Conservation (phyloP, 2,888 invertebrate species). For the Catocala fraxini region DNA sequence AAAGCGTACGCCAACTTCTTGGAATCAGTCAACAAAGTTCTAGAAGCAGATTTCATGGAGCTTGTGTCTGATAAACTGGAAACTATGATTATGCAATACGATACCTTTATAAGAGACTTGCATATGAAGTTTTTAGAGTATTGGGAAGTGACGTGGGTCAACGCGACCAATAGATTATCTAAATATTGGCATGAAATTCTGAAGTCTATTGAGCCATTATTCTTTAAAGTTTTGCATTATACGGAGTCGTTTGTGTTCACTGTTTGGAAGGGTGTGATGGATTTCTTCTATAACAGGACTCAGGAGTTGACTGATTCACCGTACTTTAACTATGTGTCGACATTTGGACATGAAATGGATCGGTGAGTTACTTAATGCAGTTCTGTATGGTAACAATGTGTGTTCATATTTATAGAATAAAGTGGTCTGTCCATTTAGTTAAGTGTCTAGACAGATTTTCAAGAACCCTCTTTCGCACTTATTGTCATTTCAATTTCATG, state of each 20-base stretch:
- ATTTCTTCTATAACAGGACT: slow-evolving; percentile 93
- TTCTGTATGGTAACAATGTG: too few species aligned
- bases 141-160: slow-evolving; percentile 92
- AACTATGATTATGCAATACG: slow-evolving; percentile 91
- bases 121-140: slow-evolving; percentile 90
- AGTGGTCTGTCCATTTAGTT: too few species aligned
- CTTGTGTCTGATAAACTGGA: slow-evolving; percentile 90
- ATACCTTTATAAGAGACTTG: slow-evolving; percentile 92
- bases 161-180: slow-evolving; percentile 88
- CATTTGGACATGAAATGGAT: slow-evolving; percentile 94
- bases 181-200: slow-evolving; percentile 92
- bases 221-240: slow-evolving; percentile 92
- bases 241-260: slow-evolving; percentile 92
- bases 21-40: slow-evolving; percentile 89
- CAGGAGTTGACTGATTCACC: slow-evolving; percentile 93
- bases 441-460: too few species aligned
- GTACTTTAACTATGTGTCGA: slow-evolving; percentile 93
- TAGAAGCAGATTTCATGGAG: slow-evolving; percentile 93
- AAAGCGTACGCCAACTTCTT: slow-evolving; percentile 90
- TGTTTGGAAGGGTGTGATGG: slow-evolving; percentile 91
- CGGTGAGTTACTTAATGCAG: slow-evolving; percentile 61
- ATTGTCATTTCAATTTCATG: too few species aligned
- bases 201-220: slow-evolving; percentile 92
- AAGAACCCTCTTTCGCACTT: too few species aligned
- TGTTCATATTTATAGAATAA: too few species aligned